phyloP scores from a whole-genome alignment of 2,113 vertebrate species.

The Carassius gibelio region DNA sequence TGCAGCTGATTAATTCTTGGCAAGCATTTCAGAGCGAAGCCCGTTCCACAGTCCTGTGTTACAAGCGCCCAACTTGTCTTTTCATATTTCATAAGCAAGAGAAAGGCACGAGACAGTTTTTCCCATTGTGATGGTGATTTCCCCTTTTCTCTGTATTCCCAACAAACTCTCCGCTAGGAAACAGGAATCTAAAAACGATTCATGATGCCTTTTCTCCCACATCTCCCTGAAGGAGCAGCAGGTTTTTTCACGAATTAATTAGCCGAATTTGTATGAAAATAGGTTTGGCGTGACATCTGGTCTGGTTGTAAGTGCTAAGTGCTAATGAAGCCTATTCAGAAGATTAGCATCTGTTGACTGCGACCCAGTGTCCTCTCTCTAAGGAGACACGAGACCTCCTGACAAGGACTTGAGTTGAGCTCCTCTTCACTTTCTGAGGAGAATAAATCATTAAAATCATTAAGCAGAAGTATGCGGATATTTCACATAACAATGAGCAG shows the following conservation, averaged over 20 bases:
- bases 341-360: conserved; percentile 64
- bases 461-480: neutral
- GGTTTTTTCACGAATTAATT: conserved; percentile 65
- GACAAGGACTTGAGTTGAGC: conserved; percentile 2
- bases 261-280: conserved; percentile 69
- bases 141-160: conserved; percentile 61
- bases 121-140: conserved; percentile 67
- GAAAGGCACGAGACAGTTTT: conserved; percentile 52
- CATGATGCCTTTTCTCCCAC: conserved; percentile 19
- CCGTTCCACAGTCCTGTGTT: conserved; percentile 31
- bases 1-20: conserved; percentile 56
- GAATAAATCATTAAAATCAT: conserved; percentile 9
- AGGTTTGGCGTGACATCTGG: conserved; percentile 67
- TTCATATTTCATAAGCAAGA: conserved; percentile 62
- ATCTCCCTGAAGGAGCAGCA: conserved; percentile 48
- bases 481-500: neutral
- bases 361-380: conserved; percentile 46
- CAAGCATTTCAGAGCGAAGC: conserved; percentile 52
- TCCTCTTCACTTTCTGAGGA: conserved; percentile 33
- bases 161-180: conserved; percentile 60
- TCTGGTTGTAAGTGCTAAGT: conserved; percentile 63
- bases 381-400: conserved; percentile 19
- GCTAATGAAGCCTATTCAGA: conserved; percentile 67
- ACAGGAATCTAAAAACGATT: conserved; percentile 58
- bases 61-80: conserved; percentile 42